Evolutionary conservation across 2,797 vertebrate species (phyloP).

Genomic region (Catostomus latipinnis): DNA sequence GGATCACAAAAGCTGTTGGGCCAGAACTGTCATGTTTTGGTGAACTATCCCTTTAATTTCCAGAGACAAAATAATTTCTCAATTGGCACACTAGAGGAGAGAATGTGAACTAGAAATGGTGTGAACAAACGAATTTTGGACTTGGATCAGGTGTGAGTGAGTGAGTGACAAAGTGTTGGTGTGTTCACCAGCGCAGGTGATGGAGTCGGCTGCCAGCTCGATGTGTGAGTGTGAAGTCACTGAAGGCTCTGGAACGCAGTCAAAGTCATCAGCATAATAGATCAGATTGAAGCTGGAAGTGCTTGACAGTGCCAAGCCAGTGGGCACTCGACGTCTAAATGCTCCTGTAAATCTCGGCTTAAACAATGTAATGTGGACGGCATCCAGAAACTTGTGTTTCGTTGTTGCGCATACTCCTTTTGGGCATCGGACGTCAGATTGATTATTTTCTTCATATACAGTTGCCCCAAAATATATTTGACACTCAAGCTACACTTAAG

Average conservation of each 20-base stretch:
- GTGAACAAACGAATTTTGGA: constrained; percentile 53
- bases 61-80: constrained; percentile 36
- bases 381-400: constrained; percentile 11
- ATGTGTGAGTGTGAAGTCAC: constrained; percentile 54
- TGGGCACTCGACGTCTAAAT: constrained; percentile 45
- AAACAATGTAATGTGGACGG: constrained; percentile 43
- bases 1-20: too few relatives aligned
- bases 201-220: constrained; percentile 47
- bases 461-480: constrained; percentile 15
- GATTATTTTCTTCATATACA: constrained; percentile 15
- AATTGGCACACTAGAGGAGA: constrained; percentile 34
- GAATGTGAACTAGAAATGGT: constrained; percentile 45
- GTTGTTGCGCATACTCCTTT: constrained; percentile 19
- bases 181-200: constrained; percentile 55
- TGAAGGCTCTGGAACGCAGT: constrained; percentile 67
- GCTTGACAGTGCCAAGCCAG: constrained; percentile 64
- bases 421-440: constrained; percentile 24
- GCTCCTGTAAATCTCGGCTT: constrained; percentile 51
- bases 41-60: background rate
- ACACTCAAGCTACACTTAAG: constrained; percentile 2
- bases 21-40: too few relatives aligned
- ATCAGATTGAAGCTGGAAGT: constrained; percentile 72
- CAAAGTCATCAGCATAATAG: constrained; percentile 76
- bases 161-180: constrained; percentile 54
- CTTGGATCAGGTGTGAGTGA: constrained; percentile 57